Evolutionary conservation across 1,140 invertebrate genomes (phyloP), one percentile per base, ranked within the genome.

Genomic region (Drosophila orosa): DNA sequence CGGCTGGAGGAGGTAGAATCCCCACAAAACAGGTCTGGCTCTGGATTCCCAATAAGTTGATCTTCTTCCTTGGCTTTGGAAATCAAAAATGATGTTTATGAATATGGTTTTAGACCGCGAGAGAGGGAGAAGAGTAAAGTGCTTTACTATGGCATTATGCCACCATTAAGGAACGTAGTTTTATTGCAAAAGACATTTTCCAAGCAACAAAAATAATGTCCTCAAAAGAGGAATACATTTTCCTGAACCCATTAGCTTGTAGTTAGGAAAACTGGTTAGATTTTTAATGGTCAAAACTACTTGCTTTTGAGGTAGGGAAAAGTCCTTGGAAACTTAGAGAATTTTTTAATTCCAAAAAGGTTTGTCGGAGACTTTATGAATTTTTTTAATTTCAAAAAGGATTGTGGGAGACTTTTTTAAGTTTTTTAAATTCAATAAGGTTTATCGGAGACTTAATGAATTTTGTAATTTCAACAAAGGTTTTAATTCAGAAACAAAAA

Each of bases 51-150:
- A 22, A 54, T 9, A 31, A 45, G 37, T 55, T 39, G 69, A 22
- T 71, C 31, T 29, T 35, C 22, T 35, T 22, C 2, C 10, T 7
- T 24, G 24, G 37, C 39, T 44, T 55, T 68, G 65, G 52, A 40
- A 58, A 71, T 71, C 68, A 71, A 58, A 71, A 71, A 58, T 71
- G 19, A 71, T 72, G 68, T 35, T 47, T 57, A 69, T 71, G 65
- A 44, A 37, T 48, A 57, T 58, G 33, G 25, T 12, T 45, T 68
- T 47, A 19, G 10, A 19, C 6, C 40, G 17, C 31, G 10, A 67
- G 48, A 29, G 12, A 15, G 8, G 3, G 15, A 22, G 15, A n/a
- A 39, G 19, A 48, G 45, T n/a, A 5, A 42, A 60, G 31, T 42
- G 48, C 40, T 19, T 10, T n/a, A 19, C 27, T 35, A 9, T 52